Base-by-base conservation (phyloP, 2,888 invertebrate species). In the Philopedon plagiatum region DNA sequence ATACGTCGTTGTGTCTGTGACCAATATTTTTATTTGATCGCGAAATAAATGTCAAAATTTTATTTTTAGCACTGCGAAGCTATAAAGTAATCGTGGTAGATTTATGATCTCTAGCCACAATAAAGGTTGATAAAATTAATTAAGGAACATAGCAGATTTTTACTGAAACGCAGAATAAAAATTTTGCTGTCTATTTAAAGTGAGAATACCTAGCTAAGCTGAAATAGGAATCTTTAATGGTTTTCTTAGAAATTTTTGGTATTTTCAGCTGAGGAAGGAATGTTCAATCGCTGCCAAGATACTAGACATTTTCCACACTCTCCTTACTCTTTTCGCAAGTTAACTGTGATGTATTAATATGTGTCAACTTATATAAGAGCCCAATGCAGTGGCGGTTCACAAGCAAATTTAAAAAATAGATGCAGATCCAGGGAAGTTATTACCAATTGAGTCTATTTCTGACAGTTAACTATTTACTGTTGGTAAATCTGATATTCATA, bases 41-140 rank as follows among this genome's bases (percentile, higher is more conserved):
- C 19, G 23, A 57, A 44, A 56, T 65, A 65, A 57, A 65, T 60
- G 29, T 61, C 44, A 61, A 46, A 61, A 44, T 44, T 18, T 3
- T 44, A 61, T 29, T 44, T 61, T 61, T 26, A 26, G 26, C 46
- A 4, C 29, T 7, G 37, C 56, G 29, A 57, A 46, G 56, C 63
- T 34, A 62, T 69, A 63, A 69, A 63, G 21, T 63, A 19, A 68
- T 34, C 57, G 57, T 23, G 57, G 4, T 46, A 69, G 63, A 69
- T 69, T 69, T 69, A 69, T 46, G 63, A 69, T 68, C 51, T 44
- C 26, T 29, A 39, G 34, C 21, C 32, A 21, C 58, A 58, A 58
- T 58, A 58, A 58, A 58, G 39, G 11, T 39, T 41, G 39, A 23
- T 37, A 58, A 58, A 58, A 58, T 58, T 39, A 58, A 41, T 41